Base-by-base conservation (phyloP, 2,888 invertebrate genomes). In the Leptopilina myrica region DNA sequence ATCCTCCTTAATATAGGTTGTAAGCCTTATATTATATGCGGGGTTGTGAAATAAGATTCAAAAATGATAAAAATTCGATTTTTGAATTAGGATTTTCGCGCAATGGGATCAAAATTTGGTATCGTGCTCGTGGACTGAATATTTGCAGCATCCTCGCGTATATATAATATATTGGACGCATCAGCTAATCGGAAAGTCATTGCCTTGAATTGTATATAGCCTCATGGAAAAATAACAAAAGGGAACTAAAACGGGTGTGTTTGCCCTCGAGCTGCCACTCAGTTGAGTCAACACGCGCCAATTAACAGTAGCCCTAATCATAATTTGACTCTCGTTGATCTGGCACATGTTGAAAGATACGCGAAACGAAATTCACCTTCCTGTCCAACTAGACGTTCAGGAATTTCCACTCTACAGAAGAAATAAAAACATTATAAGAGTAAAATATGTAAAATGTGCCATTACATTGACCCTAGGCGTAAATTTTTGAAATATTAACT, bases 261-360 rank as follows among this genome's bases (percentile, higher is more conserved):
- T 84, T 84, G 81, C 82, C 79, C 81, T 81, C 80, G 80, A 81
- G 79, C 76, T 75, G 64, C 83, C 82, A 83, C 84, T 84, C 80
- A 83, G 78, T 78, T 81, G 76, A 83, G 80, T 84, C 83, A 84
- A 83, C 82, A 83, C 80, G 81, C 76, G 77, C 82, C 84, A 84
- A 84, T 84, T 84, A 84, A 84, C 83, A 67, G 49, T 49, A 49
- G 76, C 81, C 79, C 81, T 82, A 84, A 84, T 84, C 84, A 84
- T 84, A 84, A 84, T 84, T 84, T 83, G 81, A 83, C 81, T 80
- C 76, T 79, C 69, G 80, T 81, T 84, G 83, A 84, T 83, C 83
- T 9, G 4, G 2, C 33, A 49, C 3, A 49, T 49, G 11, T 49
- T 2, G 9, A 49, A 9, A 49, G 26, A 53, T 73, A 56, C 26